Evolutionary conservation across 1,140 invertebrate genomes (phyloP), one percentile per base, ranked within the genome.

Genomic region (Marisa cornuarietis): DNA sequence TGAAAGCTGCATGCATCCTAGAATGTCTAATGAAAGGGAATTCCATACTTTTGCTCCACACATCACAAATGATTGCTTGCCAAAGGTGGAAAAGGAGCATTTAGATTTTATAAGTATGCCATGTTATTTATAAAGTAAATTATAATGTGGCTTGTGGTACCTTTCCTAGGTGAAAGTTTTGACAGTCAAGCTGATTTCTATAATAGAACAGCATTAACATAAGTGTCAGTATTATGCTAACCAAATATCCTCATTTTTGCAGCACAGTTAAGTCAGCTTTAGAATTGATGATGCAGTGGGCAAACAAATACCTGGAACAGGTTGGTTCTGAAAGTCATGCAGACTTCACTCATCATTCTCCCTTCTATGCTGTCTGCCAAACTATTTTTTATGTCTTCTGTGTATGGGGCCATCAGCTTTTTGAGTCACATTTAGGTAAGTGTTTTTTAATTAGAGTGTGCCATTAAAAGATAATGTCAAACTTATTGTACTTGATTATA

Each of bases 311-410:
- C 86, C 94, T 96, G 24, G 90, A 92, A 62, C 83, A 92, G 90
- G 81, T 93, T 93, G 81, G 93, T 72, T 94, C 72, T 90, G 92
- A 82, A 86, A 86, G 83, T 80, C 93, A 87, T 82, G 86, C 90
- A 10, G 90, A 92, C 81, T 80, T 92, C 9, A 93, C 94, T 87
- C 92, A 94, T 8, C 96, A 99, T 89, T 92, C 93, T 52, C 94
- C 97, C 2, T 99, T 98, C 91, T 97, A 97, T 89, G 94, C 95
- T 22, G 94, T 97, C 18, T 97, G 96, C 87, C 96, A 98, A 91
- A 94, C 95, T 0, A 91, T 98, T 54, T 98, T 99, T 89, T 97
- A 98, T 91, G 92, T 97, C 7, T 94, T 98, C 78, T 94, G 95
- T 1, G 98, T 97, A 89, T 94, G 96, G 83, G 94, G 96, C 87